Percentiles rank a stretch among this genome's conserved stretches.
These are phyloP conservation scores for Nettapus auritus DNA, from an alignment of 2,113 vertebrate genomes.

Conservation along the genomic window DNA sequence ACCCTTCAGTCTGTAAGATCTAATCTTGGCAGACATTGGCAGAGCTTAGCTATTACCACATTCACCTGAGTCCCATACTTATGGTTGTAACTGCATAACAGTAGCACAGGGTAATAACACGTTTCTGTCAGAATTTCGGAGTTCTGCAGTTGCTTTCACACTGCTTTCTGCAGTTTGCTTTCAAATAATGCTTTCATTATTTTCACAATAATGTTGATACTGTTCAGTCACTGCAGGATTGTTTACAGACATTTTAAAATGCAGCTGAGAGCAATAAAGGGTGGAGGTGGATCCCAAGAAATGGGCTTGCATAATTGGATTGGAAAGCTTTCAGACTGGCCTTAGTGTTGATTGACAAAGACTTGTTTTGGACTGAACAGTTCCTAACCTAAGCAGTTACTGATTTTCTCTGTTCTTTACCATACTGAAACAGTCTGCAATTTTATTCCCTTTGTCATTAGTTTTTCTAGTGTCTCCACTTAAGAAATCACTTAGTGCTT, in stretches of 20 bases:
- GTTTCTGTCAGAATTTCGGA: neutral
- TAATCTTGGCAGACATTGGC: neutral
- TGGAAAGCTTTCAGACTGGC: neutral
- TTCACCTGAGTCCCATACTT: neutral
- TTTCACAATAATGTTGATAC: neutral
- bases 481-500: neutral
- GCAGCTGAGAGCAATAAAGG: neutral
- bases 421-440: neutral
- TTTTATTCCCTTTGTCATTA: neutral
- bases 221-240: neutral
- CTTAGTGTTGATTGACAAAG: neutral
- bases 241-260: neutral
- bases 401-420: neutral
- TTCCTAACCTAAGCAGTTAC: neutral
- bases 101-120: neutral
- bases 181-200: too few relatives aligned
- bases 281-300: neutral
- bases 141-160: neutral
- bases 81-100: neutral
- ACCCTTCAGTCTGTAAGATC: neutral
- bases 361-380: neutral
- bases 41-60: neutral
- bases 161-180: neutral
- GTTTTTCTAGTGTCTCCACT: fast-evolving
- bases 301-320: neutral